Evolutionary conservation across 35 echinoderm and acorn worm species (phyloP).

Genomic region (Apostichopus californicus): DNA sequence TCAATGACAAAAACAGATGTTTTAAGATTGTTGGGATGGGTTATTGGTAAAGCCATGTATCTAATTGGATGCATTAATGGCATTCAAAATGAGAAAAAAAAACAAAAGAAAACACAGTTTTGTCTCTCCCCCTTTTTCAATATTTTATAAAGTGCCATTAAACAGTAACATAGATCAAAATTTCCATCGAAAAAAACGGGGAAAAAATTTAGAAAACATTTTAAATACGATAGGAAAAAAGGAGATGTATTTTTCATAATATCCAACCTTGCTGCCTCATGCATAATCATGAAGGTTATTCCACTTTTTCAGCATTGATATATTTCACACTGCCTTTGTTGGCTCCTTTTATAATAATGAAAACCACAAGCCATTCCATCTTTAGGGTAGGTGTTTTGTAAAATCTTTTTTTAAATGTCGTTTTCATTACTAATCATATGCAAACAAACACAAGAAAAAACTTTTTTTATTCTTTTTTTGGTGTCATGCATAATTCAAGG

Average conservation of each 20-base stretch:
- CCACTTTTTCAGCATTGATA: background rate
- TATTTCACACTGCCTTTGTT: background rate
- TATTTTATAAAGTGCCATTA: conserved; percentile 2
- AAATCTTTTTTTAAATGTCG: background rate
- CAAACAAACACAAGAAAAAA: background rate
- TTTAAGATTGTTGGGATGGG: too few species aligned
- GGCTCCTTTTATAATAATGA: background rate
- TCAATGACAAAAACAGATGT: too few species aligned
- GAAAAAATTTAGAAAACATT: background rate
- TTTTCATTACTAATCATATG: background rate
- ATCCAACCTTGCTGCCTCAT: background rate
- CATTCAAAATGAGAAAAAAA: too few species aligned
- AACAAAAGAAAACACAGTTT: too few species aligned
- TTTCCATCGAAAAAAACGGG: background rate
- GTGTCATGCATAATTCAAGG: background rate
- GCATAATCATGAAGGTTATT: background rate
- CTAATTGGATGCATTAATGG: too few species aligned
- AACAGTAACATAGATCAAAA: background rate
- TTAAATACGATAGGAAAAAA: background rate
- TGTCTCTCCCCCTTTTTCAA: background rate
- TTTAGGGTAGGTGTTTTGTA: background rate
- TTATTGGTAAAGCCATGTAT: too few species aligned
- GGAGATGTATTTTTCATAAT: background rate
- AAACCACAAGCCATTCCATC: background rate
- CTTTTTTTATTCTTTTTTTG: background rate